phyloP scores from a whole-genome alignment of 2,113 vertebrate genomes.

The Ellobius talpinus region DNA sequence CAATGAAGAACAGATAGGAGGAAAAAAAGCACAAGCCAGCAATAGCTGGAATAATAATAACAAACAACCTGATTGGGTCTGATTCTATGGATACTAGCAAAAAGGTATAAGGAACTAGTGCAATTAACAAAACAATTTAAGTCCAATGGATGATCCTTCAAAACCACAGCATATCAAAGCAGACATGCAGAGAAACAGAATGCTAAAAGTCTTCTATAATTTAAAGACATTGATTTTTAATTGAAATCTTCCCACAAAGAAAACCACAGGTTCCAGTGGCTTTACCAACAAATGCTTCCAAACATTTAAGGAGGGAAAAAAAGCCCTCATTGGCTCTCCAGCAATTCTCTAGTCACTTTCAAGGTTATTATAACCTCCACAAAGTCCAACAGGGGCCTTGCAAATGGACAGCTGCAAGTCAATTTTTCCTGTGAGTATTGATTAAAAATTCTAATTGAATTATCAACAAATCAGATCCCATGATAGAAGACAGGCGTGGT shows the following conservation, averaged over 20 bases:
- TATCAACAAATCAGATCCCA: not conserved
- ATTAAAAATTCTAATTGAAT: not conserved
- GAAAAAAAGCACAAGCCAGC: not conserved
- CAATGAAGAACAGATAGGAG: not conserved
- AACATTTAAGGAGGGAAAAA: conserved; percentile 6
- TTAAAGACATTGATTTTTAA: conserved; percentile 37
- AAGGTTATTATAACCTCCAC: not conserved
- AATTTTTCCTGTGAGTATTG: not conserved
- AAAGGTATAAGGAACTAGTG: not conserved
- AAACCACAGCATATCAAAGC: not conserved
- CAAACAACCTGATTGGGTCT: not conserved
- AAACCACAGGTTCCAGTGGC: not conserved
- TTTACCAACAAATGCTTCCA: not conserved
- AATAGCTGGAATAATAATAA: not conserved
- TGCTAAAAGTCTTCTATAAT: not conserved
- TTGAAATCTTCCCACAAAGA: not conserved
- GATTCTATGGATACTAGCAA: not conserved
- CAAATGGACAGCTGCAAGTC: not conserved
- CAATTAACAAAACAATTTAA: not conserved
- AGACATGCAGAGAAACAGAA: not conserved
- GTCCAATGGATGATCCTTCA: not conserved
- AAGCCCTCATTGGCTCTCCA: not conserved
- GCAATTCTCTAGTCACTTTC: not conserved
- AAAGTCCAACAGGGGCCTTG: not conserved
- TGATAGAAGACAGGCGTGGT: not conserved